phyloP scores from a whole-genome alignment of 2,797 vertebrate genomes.

The Falco novaeseelandiae region DNA sequence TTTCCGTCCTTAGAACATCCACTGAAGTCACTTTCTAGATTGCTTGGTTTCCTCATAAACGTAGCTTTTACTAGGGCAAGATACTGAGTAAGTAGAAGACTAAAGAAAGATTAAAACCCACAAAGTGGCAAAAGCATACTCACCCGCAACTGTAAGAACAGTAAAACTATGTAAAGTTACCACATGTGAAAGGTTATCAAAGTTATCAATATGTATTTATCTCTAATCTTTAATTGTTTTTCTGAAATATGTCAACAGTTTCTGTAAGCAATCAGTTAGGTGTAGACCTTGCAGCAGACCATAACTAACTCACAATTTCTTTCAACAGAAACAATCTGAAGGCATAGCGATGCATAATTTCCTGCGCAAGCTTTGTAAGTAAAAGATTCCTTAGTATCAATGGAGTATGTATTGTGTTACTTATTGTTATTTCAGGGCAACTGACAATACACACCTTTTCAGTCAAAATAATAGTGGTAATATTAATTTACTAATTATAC shows the following conservation, averaged over 20 bases:
- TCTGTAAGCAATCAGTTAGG: background rate
- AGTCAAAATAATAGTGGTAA: background rate
- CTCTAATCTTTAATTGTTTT: background rate
- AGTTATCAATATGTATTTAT: background rate
- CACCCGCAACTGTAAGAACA: background rate
- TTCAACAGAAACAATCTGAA: background rate
- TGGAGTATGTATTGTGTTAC: background rate
- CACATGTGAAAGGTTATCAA: background rate
- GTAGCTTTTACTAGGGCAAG: background rate
- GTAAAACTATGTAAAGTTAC: background rate
- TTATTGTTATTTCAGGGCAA: background rate
- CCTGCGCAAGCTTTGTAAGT: background rate
- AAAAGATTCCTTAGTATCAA: background rate
- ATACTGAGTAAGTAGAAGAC: background rate
- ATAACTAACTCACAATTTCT: background rate
- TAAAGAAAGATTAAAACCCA: background rate
- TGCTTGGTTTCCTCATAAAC: background rate
- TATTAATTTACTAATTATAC: background rate
- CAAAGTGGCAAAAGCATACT: background rate
- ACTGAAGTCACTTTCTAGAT: background rate
- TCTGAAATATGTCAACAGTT: no score
- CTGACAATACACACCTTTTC: background rate
- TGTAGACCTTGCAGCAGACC: background rate
- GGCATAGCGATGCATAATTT: accelerated
- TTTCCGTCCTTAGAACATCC: background rate